Conservation (phyloP, 2,797 vertebrate genomes). For the Diplodus puntazzo region DNA sequence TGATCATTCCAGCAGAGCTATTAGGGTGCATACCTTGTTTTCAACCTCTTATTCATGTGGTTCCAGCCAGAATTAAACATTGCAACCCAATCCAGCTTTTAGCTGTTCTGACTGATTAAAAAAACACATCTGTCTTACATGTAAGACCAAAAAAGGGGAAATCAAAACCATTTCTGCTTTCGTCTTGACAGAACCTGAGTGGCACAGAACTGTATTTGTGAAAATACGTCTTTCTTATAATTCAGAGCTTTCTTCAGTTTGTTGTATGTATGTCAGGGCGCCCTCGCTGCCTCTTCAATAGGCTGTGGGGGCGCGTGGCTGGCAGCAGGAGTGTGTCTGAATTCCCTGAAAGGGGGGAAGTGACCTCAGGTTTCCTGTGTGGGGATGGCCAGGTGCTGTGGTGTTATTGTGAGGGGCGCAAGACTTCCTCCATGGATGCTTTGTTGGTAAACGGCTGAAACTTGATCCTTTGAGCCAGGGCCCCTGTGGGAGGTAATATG, state of each 20-base stretch:
- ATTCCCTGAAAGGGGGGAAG: constrained; percentile 77
- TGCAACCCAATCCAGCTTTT: constrained; percentile 36
- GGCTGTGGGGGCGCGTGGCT: constrained; percentile 70
- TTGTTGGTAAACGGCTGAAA: constrained; percentile 83
- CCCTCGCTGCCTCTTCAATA: constrained; percentile 17
- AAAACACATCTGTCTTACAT: constrained; percentile 57
- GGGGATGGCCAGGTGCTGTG: constrained; percentile 81
- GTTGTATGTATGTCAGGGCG: constrained; percentile 4
- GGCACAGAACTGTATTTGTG: constrained; percentile 12
- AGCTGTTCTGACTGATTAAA: constrained; percentile 44
- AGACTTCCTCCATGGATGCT: constrained; percentile 78
- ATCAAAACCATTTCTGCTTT: constrained; percentile 24
- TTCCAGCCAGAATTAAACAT: constrained; percentile 39
- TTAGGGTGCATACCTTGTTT: constrained; percentile 30
- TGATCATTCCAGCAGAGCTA: constrained; percentile 16
- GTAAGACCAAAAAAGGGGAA: constrained; percentile 47
- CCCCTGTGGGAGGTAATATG: constrained; percentile 69
- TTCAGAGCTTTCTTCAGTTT: constrained; percentile 18
- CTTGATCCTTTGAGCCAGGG: constrained; percentile 66
- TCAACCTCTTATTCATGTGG: constrained; percentile 26
- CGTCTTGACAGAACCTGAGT: constrained; percentile 25
- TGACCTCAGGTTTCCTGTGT: constrained; percentile 84
- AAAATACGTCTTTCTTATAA: background rate
- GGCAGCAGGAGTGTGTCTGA: constrained; percentile 72
- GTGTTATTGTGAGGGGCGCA: constrained; percentile 75